Base-by-base conservation (phyloP, 2,797 vertebrate species). In the Crenuchus spilurus region DNA sequence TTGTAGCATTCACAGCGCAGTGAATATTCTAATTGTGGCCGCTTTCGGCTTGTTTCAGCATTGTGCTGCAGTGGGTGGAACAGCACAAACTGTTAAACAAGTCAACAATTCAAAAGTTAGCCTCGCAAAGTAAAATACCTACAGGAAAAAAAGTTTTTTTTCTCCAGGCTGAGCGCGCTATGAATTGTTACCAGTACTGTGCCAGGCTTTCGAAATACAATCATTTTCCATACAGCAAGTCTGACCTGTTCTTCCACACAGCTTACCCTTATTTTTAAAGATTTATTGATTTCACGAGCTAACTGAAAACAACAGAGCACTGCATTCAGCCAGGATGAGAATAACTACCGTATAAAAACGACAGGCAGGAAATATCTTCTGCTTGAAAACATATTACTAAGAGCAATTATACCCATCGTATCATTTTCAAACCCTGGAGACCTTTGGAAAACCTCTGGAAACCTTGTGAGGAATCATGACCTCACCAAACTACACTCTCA, bases 21-120 rank as follows among this genome's bases (percentile, higher is more conserved):
- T 83, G 83, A 58, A 37, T 87, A 64, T 84, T 83, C 86, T 89
- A 91, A 92, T 92, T 88, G 88, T 89, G 84, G 57, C 69, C 89
- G 85, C 85, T 79, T 86, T 85, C 79, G 58, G 63, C 51, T 37
- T 75, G 55, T 62, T 72, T 55, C 63, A 60, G 44, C 33, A 66
- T 68, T 42, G 63, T 30, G 33, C 61, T 31, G 30, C 16, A 48
- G 63, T 31, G 70, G 70, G 61, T 70, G 37, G 58, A 49, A 42
- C 73, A 42, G 62, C 37, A 22, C 57, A 71, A 76, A 71, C 74
- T 60, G 66, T 66, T 77, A 44, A 77, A 77, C 42, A 33, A 60
- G 37, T 44, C 58, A 78, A 44, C 44, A 52, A 54, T 75, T 72
- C 44, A 64, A 76, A 73, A 78, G 72, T 75, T 75, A 69, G 18